Evolutionary conservation across 2,113 vertebrate species (phyloP).

Genomic region (Odobenus rosmarus): DNA sequence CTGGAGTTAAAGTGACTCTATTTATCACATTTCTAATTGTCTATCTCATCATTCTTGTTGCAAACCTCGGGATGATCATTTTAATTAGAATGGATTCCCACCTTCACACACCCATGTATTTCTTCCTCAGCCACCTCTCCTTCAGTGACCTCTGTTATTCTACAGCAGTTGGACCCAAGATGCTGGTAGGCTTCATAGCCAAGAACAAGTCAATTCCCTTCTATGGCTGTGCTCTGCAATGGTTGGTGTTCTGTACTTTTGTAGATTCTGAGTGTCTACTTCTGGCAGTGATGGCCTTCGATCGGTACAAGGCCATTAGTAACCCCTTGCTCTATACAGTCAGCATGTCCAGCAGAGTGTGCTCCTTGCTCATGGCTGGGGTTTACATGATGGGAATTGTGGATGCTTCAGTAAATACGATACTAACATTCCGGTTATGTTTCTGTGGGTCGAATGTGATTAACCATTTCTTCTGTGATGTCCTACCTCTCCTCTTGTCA

Average conservation of each 20-base stretch:
- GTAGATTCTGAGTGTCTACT: slow-evolving; percentile 54
- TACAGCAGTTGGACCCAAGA: background rate
- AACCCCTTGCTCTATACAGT: slow-evolving; percentile 54
- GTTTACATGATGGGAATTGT: background rate
- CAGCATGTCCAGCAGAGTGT: slow-evolving; percentile 34
- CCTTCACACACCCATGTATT: background rate
- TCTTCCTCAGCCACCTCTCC: background rate
- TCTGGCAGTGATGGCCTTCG: slow-evolving; percentile 63
- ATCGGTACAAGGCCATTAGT: slow-evolving; percentile 44
- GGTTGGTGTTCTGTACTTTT: background rate
- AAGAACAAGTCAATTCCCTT: background rate
- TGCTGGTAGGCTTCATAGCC: background rate
- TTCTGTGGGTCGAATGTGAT: slow-evolving; percentile 62
- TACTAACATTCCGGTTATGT: background rate
- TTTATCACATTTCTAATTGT: background rate
- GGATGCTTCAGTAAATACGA: background rate
- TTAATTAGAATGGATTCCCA: background rate
- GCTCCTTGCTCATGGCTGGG: background rate
- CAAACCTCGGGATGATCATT: background rate
- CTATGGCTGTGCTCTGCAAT: background rate
- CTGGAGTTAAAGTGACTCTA: background rate
- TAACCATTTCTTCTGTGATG: slow-evolving; percentile 70
- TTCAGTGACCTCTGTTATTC: background rate
- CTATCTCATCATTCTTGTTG: background rate
- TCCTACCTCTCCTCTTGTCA: background rate